These are phyloP conservation scores for Eurytoma adleriae DNA, from an alignment of 2,888 invertebrate genomes.

Conservation along the genomic window DNA sequence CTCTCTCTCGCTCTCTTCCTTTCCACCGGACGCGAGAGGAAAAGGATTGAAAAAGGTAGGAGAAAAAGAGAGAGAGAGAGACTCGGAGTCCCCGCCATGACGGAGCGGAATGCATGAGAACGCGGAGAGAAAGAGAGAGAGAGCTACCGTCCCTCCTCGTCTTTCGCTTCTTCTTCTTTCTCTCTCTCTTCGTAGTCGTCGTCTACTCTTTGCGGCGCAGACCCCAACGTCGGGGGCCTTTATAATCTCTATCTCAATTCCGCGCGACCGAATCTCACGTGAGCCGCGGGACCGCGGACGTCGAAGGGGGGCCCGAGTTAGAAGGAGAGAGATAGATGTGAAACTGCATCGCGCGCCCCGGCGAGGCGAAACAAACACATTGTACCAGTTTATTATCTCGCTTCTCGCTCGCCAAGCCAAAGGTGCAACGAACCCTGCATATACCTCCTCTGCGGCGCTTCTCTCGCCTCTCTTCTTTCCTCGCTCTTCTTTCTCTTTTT, in stretches of 20 bases:
- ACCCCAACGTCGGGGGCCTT: constrained; percentile 50
- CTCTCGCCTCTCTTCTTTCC: constrained; percentile 7
- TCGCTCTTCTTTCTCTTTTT: constrained; percentile 17
- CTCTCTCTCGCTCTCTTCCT: constrained; percentile 34
- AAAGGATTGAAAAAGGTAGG: constrained; percentile 57
- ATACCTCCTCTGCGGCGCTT: not conserved
- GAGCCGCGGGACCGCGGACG: constrained; percentile 23
- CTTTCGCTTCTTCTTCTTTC: constrained; percentile 50
- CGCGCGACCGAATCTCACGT: constrained; percentile 61
- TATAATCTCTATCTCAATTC: constrained; percentile 68
- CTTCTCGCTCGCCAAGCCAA: constrained; percentile 28
- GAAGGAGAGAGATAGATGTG: constrained; percentile 27
- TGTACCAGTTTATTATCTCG: constrained; percentile 48
- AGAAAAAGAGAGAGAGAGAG: constrained; percentile 54
- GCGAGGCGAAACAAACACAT: constrained; percentile 45
- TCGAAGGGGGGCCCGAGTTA: constrained; percentile 7
- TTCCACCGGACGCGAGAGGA: constrained; percentile 51
- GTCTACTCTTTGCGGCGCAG: constrained; percentile 13
- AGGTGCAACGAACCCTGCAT: constrained; percentile 52
- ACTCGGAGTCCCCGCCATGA: constrained; percentile 69
- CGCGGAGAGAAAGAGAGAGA: constrained; percentile 60
- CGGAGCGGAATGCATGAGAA: constrained; percentile 75
- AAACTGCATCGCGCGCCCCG: constrained; percentile 30
- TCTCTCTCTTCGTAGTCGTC: constrained; percentile 22
- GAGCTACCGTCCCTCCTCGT: constrained; percentile 72